Percentiles rank a stretch among this genome's conserved stretches.
Evolutionary conservation across 2,888 invertebrate species (phyloP).

Genomic region (Rugalucina vietnamica): DNA sequence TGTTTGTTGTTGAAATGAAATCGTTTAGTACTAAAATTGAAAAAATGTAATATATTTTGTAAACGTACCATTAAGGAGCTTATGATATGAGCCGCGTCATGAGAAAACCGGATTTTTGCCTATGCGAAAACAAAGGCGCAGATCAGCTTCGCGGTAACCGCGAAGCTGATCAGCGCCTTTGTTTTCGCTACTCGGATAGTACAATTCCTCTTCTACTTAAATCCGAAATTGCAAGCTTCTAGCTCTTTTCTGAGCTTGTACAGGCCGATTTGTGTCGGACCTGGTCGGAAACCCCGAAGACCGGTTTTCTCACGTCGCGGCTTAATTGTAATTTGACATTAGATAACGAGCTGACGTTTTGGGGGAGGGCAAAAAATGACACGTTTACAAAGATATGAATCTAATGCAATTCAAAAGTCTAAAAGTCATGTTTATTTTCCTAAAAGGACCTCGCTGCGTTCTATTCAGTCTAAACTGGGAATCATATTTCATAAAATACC

Average conservation of each 20-base stretch:
- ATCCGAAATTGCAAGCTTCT: too few relatives aligned
- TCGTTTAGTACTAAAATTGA: neutral
- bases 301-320: neutral
- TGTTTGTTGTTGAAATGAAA: neutral
- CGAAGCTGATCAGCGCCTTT: too few relatives aligned
- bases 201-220: too few relatives aligned
- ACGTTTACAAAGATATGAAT: slow-evolving; percentile 6
- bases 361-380: neutral
- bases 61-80: neutral
- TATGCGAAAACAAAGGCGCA: too few relatives aligned
- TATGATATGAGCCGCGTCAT: slow-evolving; percentile 3
- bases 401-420: slow-evolving; percentile 3
- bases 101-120: too few relatives aligned
- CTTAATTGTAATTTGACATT: slow-evolving; percentile 9
- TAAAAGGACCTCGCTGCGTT: neutral
- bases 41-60: slow-evolving; percentile 14
- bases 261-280: too few relatives aligned
- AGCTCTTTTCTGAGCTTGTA: too few relatives aligned
- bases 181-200: too few relatives aligned
- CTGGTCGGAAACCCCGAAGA: too few relatives aligned
- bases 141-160: too few relatives aligned
- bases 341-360: neutral
- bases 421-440: neutral
- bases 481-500: neutral
- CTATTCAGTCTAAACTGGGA: neutral